Conservation (phyloP, 2,888 invertebrate genomes). For the Agrenia bidenticulata region DNA sequence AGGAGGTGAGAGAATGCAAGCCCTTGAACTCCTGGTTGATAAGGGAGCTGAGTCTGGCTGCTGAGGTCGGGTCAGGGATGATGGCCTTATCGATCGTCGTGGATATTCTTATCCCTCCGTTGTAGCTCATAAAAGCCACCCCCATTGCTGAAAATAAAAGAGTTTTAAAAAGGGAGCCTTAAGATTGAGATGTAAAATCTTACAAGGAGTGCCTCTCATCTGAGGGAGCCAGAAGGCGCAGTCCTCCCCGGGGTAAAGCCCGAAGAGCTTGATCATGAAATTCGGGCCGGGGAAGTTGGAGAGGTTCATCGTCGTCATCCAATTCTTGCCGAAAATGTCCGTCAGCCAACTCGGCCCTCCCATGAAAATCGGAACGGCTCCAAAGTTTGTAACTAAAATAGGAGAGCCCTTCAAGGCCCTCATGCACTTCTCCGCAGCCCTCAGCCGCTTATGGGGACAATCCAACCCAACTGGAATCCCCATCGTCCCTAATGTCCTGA, state of each 20-base stretch:
- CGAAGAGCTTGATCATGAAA: constrained; percentile 17
- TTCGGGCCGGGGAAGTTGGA: constrained; percentile 36
- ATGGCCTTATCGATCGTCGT: constrained; percentile 44
- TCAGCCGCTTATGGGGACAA: constrained; percentile 19
- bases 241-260: constrained; percentile 22
- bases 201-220: constrained; percentile 30
- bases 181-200: too few relatives aligned
- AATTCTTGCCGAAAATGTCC: constrained; percentile 38
- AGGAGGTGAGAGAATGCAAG: too few relatives aligned
- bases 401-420: constrained; percentile 32
- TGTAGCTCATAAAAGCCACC: constrained; percentile 46
- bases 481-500: constrained; percentile 38
- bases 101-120: constrained; percentile 44
- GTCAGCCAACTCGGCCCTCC: constrained; percentile 35
- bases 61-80: constrained; percentile 15
- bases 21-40: too few relatives aligned
- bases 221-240: constrained; percentile 37
- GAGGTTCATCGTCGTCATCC: constrained; percentile 43
- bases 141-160: constrained; percentile 37
- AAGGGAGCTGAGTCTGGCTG: too few relatives aligned
- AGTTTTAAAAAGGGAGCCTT: background rate
- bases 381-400: constrained; percentile 37
- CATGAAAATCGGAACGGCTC: constrained; percentile 35
- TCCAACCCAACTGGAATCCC: constrained; percentile 29
- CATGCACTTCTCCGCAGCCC: constrained; percentile 23